phyloP scores from a whole-genome alignment of 2,113 vertebrate genomes.

The Strix aluco region DNA sequence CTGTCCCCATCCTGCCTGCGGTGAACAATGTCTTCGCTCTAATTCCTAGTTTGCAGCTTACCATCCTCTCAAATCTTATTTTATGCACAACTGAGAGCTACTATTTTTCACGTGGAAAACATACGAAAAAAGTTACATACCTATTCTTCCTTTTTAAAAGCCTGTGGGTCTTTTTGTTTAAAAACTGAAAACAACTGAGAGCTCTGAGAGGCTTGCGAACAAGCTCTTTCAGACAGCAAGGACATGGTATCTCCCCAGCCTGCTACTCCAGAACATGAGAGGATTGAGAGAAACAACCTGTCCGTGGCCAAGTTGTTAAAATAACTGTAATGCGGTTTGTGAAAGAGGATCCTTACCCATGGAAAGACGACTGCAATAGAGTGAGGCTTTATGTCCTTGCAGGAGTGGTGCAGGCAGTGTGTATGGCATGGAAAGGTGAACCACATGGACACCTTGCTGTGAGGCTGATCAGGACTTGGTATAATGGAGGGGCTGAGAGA shows the following conservation, averaged over 20 bases:
- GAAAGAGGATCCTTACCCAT: background rate
- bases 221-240: background rate
- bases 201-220: background rate
- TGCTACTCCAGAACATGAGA: background rate
- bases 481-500: background rate
- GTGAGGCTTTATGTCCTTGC: background rate
- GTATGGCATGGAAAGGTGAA: background rate
- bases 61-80: background rate
- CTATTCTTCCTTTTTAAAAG: background rate
- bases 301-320: background rate
- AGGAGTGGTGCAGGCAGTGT: background rate
- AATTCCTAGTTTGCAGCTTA: background rate
- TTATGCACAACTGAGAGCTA: background rate
- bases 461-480: background rate
- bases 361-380: rapidly evolving
- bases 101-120: background rate
- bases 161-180: background rate
- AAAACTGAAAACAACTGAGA: background rate
- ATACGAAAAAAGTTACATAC: background rate
- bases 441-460: background rate
- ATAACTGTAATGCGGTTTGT: rapidly evolving
- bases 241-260: background rate
- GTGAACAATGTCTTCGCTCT: background rate
- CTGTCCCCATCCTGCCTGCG: background rate
- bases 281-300: background rate